phyloP scores from a whole-genome alignment of 2,888 invertebrate species.

The Hypolimnas misippus region DNA sequence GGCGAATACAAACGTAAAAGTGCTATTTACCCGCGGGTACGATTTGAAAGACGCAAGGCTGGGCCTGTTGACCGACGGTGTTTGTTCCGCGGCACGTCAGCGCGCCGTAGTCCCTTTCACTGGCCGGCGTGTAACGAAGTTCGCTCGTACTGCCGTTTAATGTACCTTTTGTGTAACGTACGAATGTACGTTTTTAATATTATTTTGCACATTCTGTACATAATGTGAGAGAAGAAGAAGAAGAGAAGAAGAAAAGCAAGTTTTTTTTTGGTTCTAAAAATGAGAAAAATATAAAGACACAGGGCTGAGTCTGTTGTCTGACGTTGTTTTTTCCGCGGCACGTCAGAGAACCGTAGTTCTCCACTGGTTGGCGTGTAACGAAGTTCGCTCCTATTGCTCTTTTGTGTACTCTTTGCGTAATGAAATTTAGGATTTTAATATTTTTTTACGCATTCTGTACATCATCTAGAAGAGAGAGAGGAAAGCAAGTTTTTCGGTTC shows the following conservation, averaged over 20 bases:
- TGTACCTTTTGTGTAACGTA: constrained; percentile 58
- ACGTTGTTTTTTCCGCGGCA: too few relatives aligned
- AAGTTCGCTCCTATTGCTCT: too few relatives aligned
- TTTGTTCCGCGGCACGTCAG: constrained; percentile 93
- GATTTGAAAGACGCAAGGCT: constrained; percentile 94
- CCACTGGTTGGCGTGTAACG: too few relatives aligned
- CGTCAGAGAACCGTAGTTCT: too few relatives aligned
- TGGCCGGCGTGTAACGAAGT: constrained; percentile 92
- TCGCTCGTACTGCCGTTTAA: constrained; percentile 88
- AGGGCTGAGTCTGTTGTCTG: constrained; percentile 86
- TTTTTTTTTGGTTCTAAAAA: too few relatives aligned
- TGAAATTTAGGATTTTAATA: too few relatives aligned
- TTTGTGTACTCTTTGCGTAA: too few relatives aligned
- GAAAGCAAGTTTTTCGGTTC: too few relatives aligned
- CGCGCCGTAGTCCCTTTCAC: constrained; percentile 94
- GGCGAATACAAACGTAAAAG: too few relatives aligned
- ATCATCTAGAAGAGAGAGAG: too few relatives aligned
- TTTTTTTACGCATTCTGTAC: too few relatives aligned
- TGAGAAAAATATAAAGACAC: constrained; percentile 88
- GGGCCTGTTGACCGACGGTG: constrained; percentile 91
- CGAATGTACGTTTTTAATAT: background rate
- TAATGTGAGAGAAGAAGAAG: background rate
- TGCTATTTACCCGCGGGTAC: constrained; percentile 93
- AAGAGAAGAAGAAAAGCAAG: too few relatives aligned
- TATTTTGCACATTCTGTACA: background rate